Evolutionary conservation across 2,797 vertebrate genomes (phyloP).

Genomic region (Orestias chungarensis): DNA sequence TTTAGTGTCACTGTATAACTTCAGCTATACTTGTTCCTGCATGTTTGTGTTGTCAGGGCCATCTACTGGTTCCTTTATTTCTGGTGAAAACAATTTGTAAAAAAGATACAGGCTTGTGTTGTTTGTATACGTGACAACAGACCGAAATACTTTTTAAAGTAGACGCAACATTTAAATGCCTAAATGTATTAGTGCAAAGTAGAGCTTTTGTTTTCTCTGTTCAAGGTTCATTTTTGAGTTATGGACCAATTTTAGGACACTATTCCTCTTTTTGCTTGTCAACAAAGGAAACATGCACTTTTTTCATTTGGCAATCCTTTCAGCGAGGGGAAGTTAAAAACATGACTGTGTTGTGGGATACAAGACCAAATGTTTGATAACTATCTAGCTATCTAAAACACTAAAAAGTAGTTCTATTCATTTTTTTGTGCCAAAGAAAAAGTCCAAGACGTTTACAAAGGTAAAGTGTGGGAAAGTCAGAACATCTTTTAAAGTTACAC

Average conservation of each 20-base stretch:
- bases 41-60: slow-evolving; percentile 29
- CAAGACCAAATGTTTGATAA: slow-evolving; percentile 1
- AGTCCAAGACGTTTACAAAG: too few relatives aligned
- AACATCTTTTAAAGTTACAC: too few relatives aligned
- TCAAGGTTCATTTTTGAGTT: slow-evolving; percentile 5
- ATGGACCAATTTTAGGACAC: slow-evolving; percentile 49
- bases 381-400: too few relatives aligned
- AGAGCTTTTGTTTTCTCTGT: slow-evolving; percentile 10
- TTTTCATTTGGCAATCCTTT: slow-evolving; percentile 75
- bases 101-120: neutral
- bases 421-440: too few relatives aligned
- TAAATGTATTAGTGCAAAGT: slow-evolving; percentile 22
- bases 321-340: slow-evolving; percentile 65
- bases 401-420: too few relatives aligned
- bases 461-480: too few relatives aligned
- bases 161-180: neutral
- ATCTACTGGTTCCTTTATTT: slow-evolving; percentile 45
- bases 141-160: neutral
- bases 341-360: slow-evolving; percentile 29
- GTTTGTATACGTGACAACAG: slow-evolving; percentile 10
- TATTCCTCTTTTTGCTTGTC: slow-evolving; percentile 64
- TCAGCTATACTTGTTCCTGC: slow-evolving; percentile 14
- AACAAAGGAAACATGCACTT: slow-evolving; percentile 57
- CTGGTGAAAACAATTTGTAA: neutral
- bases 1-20: neutral